Conservation (phyloP, 2,113 vertebrate genomes). For the Amazona guildingii region DNA sequence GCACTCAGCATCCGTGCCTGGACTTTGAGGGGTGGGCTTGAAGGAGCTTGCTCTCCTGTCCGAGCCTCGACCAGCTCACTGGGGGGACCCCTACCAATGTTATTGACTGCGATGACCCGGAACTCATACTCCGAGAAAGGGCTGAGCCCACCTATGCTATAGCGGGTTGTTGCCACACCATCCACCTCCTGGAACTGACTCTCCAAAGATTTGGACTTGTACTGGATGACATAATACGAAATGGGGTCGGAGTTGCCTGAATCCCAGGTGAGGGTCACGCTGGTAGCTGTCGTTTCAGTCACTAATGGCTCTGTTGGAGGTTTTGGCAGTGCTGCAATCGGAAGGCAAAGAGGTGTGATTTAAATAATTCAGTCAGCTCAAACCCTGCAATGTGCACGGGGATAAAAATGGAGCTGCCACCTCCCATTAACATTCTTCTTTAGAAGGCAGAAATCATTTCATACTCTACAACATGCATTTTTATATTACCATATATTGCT, state of each 20-base stretch:
- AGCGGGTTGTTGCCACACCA: slow-evolving; percentile 96
- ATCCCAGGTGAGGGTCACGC: slow-evolving; percentile 96
- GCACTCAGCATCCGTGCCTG: slow-evolving; percentile 92
- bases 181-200: slow-evolving; percentile 94
- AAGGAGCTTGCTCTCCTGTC: slow-evolving; percentile 94
- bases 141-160: slow-evolving; percentile 96
- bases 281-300: slow-evolving; percentile 97
- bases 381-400: slow-evolving; percentile 19
- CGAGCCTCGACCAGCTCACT: slow-evolving; percentile 84
- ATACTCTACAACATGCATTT: slow-evolving; percentile 68
- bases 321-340: slow-evolving; percentile 87
- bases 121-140: slow-evolving; percentile 95
- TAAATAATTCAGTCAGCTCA: slow-evolving; percentile 60
- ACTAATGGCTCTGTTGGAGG: slow-evolving; percentile 87
- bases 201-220: slow-evolving; percentile 83
- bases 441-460: slow-evolving; percentile 72
- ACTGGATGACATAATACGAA: slow-evolving; percentile 95
- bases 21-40: slow-evolving; percentile 89
- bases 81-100: slow-evolving; percentile 89
- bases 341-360: slow-evolving; percentile 56
- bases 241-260: slow-evolving; percentile 93
- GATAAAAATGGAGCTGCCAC: slow-evolving; percentile 55
- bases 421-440: slow-evolving; percentile 64
- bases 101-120: slow-evolving; percentile 91
- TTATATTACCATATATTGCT: slow-evolving; percentile 73